Conservation (phyloP, 2,113 vertebrate genomes). For the Chaetura pelagica region DNA sequence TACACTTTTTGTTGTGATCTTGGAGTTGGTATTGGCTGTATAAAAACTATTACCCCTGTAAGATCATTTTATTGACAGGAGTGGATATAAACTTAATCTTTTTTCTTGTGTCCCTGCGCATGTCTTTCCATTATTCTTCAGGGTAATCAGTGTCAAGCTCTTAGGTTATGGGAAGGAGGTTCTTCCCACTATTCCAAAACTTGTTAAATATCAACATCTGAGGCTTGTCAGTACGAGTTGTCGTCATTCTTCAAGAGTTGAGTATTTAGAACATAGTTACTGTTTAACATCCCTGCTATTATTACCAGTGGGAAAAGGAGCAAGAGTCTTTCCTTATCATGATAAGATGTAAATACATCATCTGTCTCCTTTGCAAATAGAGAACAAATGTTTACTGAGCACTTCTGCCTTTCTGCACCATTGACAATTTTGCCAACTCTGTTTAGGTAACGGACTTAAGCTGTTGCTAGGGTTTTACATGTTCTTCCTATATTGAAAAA, state of each 20-base stretch:
- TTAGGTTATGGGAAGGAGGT: background rate
- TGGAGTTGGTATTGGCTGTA: background rate
- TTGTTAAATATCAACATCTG: background rate
- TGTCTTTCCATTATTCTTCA: background rate
- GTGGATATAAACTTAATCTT: background rate
- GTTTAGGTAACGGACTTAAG: background rate
- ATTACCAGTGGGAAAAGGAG: background rate
- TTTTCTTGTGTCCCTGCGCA: background rate
- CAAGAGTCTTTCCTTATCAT: slow-evolving; percentile 29
- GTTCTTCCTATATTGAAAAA: background rate
- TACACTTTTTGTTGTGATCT: background rate
- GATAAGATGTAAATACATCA: slow-evolving; percentile 11
- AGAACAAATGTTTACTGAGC: slow-evolving; percentile 40
- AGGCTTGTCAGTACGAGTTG: background rate
- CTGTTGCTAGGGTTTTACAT: slow-evolving; percentile 49
- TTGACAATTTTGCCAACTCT: background rate
- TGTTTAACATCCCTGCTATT: slow-evolving; percentile 36
- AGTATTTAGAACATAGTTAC: slow-evolving; percentile 33
- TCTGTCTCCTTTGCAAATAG: slow-evolving; percentile 31
- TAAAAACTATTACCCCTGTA: background rate
- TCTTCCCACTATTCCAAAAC: background rate
- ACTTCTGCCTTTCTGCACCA: slow-evolving; percentile 45
- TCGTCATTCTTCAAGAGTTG: slow-evolving; percentile 7
- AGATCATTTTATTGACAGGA: background rate
- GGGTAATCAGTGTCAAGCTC: background rate